Percentiles rank a stretch among this genome's conserved stretches.
Evolutionary conservation across 2,888 invertebrate species (phyloP).

Genomic region (Cosmorhoe ocellata): DNA sequence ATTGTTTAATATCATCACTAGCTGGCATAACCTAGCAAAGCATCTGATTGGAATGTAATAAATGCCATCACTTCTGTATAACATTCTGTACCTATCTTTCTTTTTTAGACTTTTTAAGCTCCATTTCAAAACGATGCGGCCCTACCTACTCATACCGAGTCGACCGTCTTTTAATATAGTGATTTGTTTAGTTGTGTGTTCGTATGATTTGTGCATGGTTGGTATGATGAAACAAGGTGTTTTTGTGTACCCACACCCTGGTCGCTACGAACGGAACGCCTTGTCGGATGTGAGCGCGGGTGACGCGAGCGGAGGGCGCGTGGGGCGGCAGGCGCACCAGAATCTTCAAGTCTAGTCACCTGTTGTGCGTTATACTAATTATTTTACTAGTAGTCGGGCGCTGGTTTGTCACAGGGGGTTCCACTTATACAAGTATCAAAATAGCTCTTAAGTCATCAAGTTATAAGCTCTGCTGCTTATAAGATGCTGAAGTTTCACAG

Average conservation of each 20-base stretch:
- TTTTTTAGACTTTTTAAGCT: no score
- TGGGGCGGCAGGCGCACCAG: constrained; percentile 38
- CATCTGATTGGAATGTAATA: no score
- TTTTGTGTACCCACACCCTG: not conserved
- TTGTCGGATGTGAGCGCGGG: constrained; percentile 28
- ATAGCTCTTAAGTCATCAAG: no score
- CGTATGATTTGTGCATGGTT: constrained; percentile 37
- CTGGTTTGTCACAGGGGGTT: constrained; percentile 14
- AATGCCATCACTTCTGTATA: no score
- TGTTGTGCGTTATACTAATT: constrained; percentile 58
- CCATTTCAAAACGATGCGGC: no score
- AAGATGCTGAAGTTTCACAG: no score
- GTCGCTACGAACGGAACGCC: not conserved
- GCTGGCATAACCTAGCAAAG: no score
- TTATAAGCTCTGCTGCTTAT: no score
- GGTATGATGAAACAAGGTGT: constrained; percentile 31
- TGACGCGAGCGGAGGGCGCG: no score
- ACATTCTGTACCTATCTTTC: no score
- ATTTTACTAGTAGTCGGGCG: constrained; percentile 26
- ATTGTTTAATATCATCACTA: no score
- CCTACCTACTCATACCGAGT: constrained; percentile 3
- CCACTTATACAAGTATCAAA: not conserved
- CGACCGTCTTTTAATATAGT: constrained; percentile 36
- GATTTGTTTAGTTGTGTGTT: constrained; percentile 47
- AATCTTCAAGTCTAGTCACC: constrained; percentile 70